Evolutionary conservation across 2,888 invertebrate genomes (phyloP).

Genomic region (Idaea aversata): DNA sequence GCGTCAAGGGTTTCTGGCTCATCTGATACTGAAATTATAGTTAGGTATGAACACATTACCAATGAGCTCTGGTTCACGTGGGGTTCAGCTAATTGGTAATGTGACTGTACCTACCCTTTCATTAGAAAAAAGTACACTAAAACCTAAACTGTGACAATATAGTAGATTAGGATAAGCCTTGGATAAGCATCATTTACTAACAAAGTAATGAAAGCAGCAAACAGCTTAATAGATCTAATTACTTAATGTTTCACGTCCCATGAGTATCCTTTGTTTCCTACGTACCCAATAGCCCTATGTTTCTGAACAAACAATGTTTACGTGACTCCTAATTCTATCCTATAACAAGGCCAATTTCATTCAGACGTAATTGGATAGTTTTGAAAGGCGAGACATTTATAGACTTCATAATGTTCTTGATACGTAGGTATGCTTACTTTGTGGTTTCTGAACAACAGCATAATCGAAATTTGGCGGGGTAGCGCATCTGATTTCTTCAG

Average conservation of each 20-base stretch:
- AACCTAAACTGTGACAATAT: not conserved
- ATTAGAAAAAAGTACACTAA: not conserved
- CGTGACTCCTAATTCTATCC: not conserved
- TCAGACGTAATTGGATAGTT: not conserved
- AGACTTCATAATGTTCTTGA: too few relatives aligned
- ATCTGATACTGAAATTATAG: slow-evolving; percentile 48
- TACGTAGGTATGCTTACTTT: slow-evolving; percentile 39
- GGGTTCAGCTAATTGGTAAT: too few relatives aligned
- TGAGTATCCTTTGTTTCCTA: not conserved
- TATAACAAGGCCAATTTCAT: not conserved
- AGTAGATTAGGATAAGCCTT: not conserved
- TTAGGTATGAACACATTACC: not conserved
- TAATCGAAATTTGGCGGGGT: slow-evolving; percentile 68
- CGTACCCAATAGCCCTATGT: not conserved
- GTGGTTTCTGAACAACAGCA: slow-evolving; percentile 60
- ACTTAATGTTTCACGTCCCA: not conserved
- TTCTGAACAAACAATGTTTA: not conserved
- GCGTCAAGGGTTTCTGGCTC: slow-evolving; percentile 61
- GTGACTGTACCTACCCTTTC: not conserved
- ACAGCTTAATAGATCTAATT: not conserved
- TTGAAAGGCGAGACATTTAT: too few relatives aligned
- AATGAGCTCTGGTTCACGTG: too few relatives aligned
- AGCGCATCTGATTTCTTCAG: slow-evolving; percentile 56
- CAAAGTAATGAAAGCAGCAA: not conserved
- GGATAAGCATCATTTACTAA: not conserved